Evolutionary conservation across 1,140 invertebrate genomes (phyloP).

Genomic region (Helicoverpa zea): DNA sequence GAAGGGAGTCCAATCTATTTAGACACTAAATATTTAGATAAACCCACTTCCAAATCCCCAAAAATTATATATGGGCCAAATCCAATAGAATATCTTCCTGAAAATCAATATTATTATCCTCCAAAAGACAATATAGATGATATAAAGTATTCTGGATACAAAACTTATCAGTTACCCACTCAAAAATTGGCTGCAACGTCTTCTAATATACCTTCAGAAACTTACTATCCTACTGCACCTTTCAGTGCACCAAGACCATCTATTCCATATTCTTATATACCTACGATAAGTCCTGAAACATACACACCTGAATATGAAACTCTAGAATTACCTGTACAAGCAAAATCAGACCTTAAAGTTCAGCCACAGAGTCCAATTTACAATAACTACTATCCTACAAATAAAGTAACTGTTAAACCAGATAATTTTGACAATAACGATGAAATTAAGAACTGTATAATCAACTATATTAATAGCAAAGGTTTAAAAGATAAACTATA

Average conservation of each 20-base stretch:
- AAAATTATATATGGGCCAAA: not conserved
- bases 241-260: not conserved
- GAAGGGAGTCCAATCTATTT: no score
- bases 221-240: not conserved
- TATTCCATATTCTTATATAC: no score
- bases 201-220: not conserved
- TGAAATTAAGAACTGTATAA: not conserved
- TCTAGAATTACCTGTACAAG: not conserved
- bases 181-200: not conserved
- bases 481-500: not conserved
- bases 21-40: no score
- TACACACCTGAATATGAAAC: not conserved
- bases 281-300: not conserved
- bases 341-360: not conserved
- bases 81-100: not conserved
- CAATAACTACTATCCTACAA: not conserved
- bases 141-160: slow-evolving; percentile 24
- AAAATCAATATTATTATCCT: not conserved
- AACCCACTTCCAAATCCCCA: not conserved
- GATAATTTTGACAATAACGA: not conserved
- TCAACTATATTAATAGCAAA: not conserved
- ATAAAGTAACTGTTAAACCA: not conserved
- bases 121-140: not conserved
- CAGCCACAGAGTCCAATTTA: not conserved
- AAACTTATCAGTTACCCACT: slow-evolving; percentile 18